A percentile compares a stretch with the other conserved stretches of the same genome.
Conservation (phyloP, 2,888 invertebrate species). For the Drosophila algonquin region DNA sequence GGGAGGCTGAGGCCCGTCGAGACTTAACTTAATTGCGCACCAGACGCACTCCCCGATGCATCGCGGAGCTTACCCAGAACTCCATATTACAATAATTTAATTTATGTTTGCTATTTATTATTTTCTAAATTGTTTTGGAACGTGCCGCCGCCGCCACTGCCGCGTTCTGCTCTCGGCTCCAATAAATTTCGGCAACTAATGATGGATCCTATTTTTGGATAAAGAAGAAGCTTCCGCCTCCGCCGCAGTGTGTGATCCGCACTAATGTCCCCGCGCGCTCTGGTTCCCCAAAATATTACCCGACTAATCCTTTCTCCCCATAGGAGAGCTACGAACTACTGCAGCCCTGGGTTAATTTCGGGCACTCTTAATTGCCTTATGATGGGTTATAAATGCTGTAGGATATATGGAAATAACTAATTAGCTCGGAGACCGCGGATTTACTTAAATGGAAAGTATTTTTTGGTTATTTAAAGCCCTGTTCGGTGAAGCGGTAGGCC, state of each 20-base stretch:
- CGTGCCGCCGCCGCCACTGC: slow-evolving; percentile 68
- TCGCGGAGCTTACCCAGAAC: slow-evolving; percentile 64
- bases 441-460: slow-evolving; percentile 4
- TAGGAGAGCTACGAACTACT: slow-evolving; percentile 35
- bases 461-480: not conserved
- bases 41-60: slow-evolving; percentile 50
- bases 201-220: slow-evolving; percentile 63
- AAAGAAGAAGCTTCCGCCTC: slow-evolving; percentile 10
- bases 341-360: slow-evolving; percentile 36
- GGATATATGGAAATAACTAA: slow-evolving; percentile 40
- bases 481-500: not conserved
- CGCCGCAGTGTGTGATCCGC: slow-evolving; percentile 58
- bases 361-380: slow-evolving; percentile 22
- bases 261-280: slow-evolving; percentile 50
- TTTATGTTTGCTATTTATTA: slow-evolving; percentile 82
- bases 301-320: slow-evolving; percentile 62
- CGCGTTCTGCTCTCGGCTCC: slow-evolving; percentile 28
- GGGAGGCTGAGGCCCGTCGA: slow-evolving; percentile 40
- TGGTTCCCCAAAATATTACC: slow-evolving; percentile 26
- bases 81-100: slow-evolving; percentile 82
- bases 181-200: slow-evolving; percentile 68
- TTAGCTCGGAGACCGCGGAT: slow-evolving; percentile 21
- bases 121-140: slow-evolving; percentile 82
- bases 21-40: slow-evolving; percentile 67
- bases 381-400: slow-evolving; percentile 16